A percentile compares a stretch with the other conserved stretches of the same genome.
phyloP scores from a whole-genome alignment of 2,888 invertebrate genomes.

The Orchesellides sinensis region DNA sequence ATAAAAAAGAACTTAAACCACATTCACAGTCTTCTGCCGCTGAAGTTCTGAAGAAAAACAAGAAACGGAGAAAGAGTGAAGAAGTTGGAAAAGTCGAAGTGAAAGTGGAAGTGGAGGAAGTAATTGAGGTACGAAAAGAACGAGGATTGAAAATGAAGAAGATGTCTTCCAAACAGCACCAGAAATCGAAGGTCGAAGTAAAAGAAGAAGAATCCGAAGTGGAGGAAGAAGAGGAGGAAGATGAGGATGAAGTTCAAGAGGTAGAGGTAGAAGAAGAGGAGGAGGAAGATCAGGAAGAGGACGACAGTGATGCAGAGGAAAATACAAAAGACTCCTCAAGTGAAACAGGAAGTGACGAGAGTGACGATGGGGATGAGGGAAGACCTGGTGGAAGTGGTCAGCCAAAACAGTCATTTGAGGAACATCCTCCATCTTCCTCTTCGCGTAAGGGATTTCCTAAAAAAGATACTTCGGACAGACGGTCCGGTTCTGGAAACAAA shows the following conservation, averaged over 20 bases:
- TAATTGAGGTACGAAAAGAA: constrained; percentile 79
- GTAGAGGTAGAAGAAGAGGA: constrained; percentile 59
- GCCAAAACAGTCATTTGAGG: constrained; percentile 50
- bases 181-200: constrained; percentile 76
- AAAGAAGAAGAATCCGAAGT: too few species aligned
- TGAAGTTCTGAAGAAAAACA: constrained; percentile 20
- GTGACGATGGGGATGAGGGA: constrained; percentile 54
- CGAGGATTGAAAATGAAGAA: constrained; percentile 43
- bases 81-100: constrained; percentile 11
- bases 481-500: neutral
- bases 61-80: constrained; percentile 3
- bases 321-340: constrained; percentile 34
- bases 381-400: constrained; percentile 31
- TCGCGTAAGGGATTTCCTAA: constrained; percentile 36
- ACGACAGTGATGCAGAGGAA: constrained; percentile 40
- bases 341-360: constrained; percentile 56
- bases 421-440: constrained; percentile 32
- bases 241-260: constrained; percentile 74
- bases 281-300: constrained; percentile 56
- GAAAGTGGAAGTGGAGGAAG: constrained; percentile 76
- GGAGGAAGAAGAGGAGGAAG: constrained; percentile 79
- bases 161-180: constrained; percentile 76
- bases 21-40: neutral
- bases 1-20: constrained; percentile 16
- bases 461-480: constrained; percentile 8